These are phyloP conservation scores for Chloroceryle amazona DNA, from an alignment of 2,797 vertebrate species.

Conservation along the genomic window DNA sequence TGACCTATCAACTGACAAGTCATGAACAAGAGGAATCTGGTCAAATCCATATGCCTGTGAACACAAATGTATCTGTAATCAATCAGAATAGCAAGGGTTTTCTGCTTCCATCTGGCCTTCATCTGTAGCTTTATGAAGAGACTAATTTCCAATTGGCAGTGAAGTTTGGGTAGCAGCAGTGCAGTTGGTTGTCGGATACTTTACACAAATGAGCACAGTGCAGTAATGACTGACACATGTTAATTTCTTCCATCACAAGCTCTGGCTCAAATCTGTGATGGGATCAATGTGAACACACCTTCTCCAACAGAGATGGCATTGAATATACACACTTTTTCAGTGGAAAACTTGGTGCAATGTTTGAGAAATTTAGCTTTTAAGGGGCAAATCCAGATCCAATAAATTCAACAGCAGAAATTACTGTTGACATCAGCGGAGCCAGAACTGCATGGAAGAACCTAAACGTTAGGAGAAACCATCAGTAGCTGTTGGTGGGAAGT, in stretches of 20 bases:
- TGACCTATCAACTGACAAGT: not conserved
- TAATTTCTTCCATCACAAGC: accelerated
- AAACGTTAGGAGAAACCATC: not conserved
- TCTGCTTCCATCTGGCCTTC: not conserved
- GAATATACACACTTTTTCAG: not conserved
- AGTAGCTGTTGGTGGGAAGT: not conserved
- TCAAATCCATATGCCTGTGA: accelerated
- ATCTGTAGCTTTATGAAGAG: not conserved
- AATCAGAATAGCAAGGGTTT: not conserved
- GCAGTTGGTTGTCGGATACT: not conserved
- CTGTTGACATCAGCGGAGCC: not conserved
- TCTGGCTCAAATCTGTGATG: not conserved
- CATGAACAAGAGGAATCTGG: not conserved
- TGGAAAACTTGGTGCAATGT: not conserved
- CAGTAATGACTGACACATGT: not conserved
- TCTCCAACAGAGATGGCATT: not conserved
- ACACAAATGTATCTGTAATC: accelerated
- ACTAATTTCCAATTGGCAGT: not conserved
- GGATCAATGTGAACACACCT: not conserved
- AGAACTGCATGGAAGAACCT: accelerated
- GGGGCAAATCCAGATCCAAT: not conserved
- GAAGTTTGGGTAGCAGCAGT: not conserved
- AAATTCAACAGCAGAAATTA: not conserved
- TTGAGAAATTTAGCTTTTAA: not conserved
- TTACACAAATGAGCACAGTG: not conserved